Percentiles rank a stretch among this genome's conserved stretches.
Evolutionary conservation across 2,113 vertebrate species (phyloP).

Genomic region (Ctenomys sociabilis): DNA sequence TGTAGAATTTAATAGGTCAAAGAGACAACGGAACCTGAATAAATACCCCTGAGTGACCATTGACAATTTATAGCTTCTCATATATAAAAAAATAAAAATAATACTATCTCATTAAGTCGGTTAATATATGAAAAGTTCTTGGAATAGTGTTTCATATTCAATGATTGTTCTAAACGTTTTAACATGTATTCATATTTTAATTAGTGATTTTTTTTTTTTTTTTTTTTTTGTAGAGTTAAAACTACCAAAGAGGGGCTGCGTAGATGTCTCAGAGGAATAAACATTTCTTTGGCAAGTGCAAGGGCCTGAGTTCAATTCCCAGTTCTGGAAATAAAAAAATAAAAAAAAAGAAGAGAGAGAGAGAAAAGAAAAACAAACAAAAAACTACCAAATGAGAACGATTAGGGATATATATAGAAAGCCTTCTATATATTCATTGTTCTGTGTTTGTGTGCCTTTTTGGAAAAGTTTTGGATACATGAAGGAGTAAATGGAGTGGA

Average conservation of each 20-base stretch:
- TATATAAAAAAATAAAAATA: not conserved
- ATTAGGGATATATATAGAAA: not conserved
- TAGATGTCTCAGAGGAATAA: too few relatives aligned
- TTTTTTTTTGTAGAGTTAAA: not conserved
- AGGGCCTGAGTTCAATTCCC: too few relatives aligned
- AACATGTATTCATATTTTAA: not conserved
- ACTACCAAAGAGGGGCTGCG: too few relatives aligned
- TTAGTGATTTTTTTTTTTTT: not conserved
- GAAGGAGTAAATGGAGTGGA: not conserved
- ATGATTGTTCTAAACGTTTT: not conserved
- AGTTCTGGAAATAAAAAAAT: too few relatives aligned
- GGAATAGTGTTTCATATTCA: not conserved
- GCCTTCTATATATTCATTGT: not conserved
- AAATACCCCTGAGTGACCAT: not conserved
- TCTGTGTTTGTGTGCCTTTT: not conserved
- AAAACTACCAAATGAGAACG: not conserved
- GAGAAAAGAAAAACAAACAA: too few relatives aligned
- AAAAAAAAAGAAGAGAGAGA: too few relatives aligned
- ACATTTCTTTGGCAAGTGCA: too few relatives aligned
- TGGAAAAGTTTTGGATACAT: not conserved
- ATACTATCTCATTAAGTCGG: not conserved
- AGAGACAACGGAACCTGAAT: not conserved
- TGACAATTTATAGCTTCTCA: not conserved
- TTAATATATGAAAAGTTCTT: not conserved
- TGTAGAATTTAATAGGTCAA: not conserved